phyloP scores from a whole-genome alignment of 2,888 invertebrate genomes.

The Polyommatus iphigenia region DNA sequence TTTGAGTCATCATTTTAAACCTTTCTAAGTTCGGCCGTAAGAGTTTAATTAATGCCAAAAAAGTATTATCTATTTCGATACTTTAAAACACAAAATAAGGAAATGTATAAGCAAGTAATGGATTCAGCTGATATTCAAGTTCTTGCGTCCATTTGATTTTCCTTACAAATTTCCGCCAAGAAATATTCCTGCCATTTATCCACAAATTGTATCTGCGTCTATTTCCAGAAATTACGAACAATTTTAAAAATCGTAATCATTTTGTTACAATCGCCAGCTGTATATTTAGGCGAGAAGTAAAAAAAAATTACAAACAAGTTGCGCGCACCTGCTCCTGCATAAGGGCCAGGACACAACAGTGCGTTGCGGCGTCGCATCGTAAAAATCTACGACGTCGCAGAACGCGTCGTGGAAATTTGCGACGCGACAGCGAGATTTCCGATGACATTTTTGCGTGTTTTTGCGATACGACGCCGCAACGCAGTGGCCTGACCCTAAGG shows the following conservation, averaged over 20 bases:
- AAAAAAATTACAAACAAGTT: conserved; percentile 16
- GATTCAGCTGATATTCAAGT: background rate
- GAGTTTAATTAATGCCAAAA: too few species aligned
- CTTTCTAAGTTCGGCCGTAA: too few species aligned
- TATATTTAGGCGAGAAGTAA: conserved; percentile 18
- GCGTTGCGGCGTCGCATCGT: too few species aligned
- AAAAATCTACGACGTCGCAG: too few species aligned
- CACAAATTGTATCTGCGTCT: conserved; percentile 19
- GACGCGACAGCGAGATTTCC: too few species aligned
- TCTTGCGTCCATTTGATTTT: conserved; percentile 18
- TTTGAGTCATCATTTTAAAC: too few species aligned
- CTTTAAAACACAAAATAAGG: background rate
- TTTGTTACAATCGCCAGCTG: conserved; percentile 23
- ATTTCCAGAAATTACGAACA: conserved; percentile 15
- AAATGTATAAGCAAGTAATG: background rate
- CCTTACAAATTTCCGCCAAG: conserved; percentile 4
- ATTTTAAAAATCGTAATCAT: conserved; percentile 25
- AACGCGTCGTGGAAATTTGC: too few species aligned
- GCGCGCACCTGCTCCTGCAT: conserved; percentile 12
- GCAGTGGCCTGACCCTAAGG: background rate
- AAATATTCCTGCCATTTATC: conserved; percentile 18
- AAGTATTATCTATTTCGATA: background rate
- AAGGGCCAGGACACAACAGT: background rate
- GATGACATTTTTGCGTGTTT: too few species aligned
- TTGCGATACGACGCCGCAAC: too few species aligned